Base-by-base conservation (phyloP, 1,140 invertebrate genomes). In the Pseudomyrmex flavicornis region DNA sequence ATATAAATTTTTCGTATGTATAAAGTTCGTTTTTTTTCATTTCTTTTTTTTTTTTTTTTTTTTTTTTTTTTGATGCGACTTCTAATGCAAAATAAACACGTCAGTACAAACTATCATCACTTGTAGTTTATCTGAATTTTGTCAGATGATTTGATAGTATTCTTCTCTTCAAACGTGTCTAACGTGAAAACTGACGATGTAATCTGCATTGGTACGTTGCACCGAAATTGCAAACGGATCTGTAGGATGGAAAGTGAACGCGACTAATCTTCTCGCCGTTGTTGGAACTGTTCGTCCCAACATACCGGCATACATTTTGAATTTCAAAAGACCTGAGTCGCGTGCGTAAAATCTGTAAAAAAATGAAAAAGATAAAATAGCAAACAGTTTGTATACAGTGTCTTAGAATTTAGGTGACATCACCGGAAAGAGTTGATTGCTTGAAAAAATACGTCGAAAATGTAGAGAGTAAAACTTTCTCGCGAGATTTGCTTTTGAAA, bases 211-310 rank as follows among this genome's bases (percentile, higher is more conserved):
- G 13, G 98, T 98, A 89, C 98, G 95, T 93, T 99, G 98, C 20
- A 99, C 98, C 90, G 98, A 99, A 74, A 99, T 98, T 9, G 98
- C 97, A 94, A 99, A 99, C 9, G 99, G 99, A 94, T 99, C 98
- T 52, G 96, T 98, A 0, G 98, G 99, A 95, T 99, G 99, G 93
- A 99, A 99, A n/a, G 98, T 99, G 93, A 99, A 99, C 9, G 98
- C 98, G n/a, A 99, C 98, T 1, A 99, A 95, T 86, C 98, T 93
- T 88, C 98, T 95, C 10, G 97, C 96, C 63, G 91, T 74, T 95
- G 94, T 75, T 10, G 95, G 95, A 44, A 92, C 93, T 85, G 95
- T 94, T 93, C 95, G 95, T 65, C 95, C 95, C 83, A 96, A 91
- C 61, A 97, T 95, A 80, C 98, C 97, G 17, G 97, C 97, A 94